These are phyloP conservation scores for Serinus canaria DNA, from an alignment of 2,113 vertebrate genomes.

Conservation along the genomic window DNA sequence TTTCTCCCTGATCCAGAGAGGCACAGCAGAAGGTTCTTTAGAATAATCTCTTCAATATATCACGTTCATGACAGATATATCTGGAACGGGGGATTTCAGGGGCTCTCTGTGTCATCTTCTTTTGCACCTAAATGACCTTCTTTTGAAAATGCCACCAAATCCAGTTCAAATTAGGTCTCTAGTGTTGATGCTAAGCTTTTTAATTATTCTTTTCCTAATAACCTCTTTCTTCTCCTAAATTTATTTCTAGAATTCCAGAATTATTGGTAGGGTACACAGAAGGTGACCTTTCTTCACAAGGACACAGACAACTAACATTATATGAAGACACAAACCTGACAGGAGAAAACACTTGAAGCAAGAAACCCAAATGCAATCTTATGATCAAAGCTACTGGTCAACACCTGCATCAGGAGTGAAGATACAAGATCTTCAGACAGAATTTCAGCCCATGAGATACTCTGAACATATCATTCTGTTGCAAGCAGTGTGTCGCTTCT, in stretches of 20 bases:
- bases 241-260: slow-evolving; percentile 76
- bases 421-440: slow-evolving; percentile 65
- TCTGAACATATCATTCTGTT: slow-evolving; percentile 85
- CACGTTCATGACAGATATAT: fast-evolving
- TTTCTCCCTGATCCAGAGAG: neutral
- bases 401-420: slow-evolving; percentile 82
- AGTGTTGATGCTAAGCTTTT: neutral
- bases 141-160: neutral
- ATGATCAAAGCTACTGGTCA: slow-evolving; percentile 84
- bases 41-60: neutral
- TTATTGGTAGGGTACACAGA: slow-evolving; percentile 85
- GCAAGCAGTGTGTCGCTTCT: slow-evolving; percentile 89
- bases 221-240: neutral
- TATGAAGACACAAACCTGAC: slow-evolving; percentile 87
- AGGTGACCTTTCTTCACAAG: slow-evolving; percentile 89
- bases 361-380: slow-evolving; percentile 85
- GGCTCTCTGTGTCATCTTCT: neutral
- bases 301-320: slow-evolving; percentile 88
- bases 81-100: neutral
- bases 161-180: neutral
- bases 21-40: neutral
- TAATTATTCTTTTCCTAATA: neutral
- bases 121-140: neutral
- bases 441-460: slow-evolving; percentile 78
- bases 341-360: slow-evolving; percentile 88